Evolutionary conservation across 2,888 invertebrate genomes (phyloP).

Genomic region (Frankliniella fusca): DNA sequence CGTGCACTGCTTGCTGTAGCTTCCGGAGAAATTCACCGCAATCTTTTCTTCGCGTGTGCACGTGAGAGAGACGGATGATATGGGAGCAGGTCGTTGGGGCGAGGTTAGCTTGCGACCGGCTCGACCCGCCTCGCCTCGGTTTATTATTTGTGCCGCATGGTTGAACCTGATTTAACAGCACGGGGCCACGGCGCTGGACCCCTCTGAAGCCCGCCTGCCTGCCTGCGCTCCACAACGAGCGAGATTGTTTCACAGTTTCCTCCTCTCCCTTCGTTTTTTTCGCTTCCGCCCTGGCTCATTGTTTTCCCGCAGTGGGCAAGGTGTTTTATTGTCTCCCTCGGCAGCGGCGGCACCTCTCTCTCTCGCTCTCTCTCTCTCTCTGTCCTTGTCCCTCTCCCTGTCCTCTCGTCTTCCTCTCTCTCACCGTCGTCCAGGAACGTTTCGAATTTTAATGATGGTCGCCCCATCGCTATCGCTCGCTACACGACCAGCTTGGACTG

Average conservation of each 20-base stretch:
- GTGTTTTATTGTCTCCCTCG: conserved; percentile 10
- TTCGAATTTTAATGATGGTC: not conserved
- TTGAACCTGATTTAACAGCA: not conserved
- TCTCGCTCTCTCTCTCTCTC: not conserved
- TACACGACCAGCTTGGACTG: no score
- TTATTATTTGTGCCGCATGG: not conserved
- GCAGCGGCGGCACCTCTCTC: not conserved
- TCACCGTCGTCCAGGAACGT: no score
- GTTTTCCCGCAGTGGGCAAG: not conserved
- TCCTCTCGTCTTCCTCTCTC: no score
- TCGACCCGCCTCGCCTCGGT: not conserved
- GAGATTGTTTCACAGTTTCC: not conserved
- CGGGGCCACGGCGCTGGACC: not conserved
- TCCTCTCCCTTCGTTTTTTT: not conserved
- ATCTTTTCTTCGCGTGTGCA: no score
- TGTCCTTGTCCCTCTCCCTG: no score
- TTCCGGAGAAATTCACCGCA: no score
- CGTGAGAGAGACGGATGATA: no score
- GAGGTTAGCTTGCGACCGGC: no score
- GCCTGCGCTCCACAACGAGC: not conserved
- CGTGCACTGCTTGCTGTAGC: no score
- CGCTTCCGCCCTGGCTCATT: not conserved
- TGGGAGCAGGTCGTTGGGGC: no score
- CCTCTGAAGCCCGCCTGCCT: not conserved
- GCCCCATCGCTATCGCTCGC: not conserved